These are phyloP conservation scores for Heterohyrax brucei DNA, from an alignment of 2,797 vertebrate genomes.

Conservation along the genomic window DNA sequence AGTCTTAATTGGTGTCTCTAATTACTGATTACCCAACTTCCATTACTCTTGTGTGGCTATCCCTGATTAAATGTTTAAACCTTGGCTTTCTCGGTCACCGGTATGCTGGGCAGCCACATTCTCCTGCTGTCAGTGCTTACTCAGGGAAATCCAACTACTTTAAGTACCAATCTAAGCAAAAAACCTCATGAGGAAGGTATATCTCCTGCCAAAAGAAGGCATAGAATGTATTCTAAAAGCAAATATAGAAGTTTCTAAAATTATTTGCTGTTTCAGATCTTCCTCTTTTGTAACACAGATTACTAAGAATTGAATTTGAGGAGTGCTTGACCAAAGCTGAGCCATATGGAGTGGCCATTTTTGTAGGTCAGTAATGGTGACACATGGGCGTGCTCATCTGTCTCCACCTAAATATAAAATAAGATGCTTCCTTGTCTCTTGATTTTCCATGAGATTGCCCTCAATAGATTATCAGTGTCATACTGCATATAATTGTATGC, in stretches of 20 bases:
- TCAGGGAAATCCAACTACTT: conserved; percentile 50
- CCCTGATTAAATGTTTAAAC: conserved; percentile 20
- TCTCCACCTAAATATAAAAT: conserved; percentile 3
- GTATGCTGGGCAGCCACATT: neutral
- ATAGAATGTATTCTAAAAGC: conserved; percentile 30
- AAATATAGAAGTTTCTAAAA: conserved; percentile 35
- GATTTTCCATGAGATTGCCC: neutral
- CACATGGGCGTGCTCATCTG: neutral
- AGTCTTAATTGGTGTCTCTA: conserved; percentile 21
- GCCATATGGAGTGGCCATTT: neutral
- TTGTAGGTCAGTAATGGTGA: neutral
- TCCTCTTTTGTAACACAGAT: conserved; percentile 19
- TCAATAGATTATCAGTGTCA: conserved; percentile 22
- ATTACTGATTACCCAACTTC: conserved; percentile 1
- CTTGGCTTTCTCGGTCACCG: neutral
- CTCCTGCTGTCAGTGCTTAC: neutral
- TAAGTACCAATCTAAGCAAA: conserved; percentile 60
- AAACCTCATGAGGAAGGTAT: conserved; percentile 51
- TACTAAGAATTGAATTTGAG: conserved; percentile 28
- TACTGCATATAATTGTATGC: neutral
- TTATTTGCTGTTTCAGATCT: conserved; percentile 39
- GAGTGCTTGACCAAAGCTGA: neutral
- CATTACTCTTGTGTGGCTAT: neutral
- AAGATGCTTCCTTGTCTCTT: neutral
- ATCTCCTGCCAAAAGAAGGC: conserved; percentile 32